Evolutionary conservation across 2,113 vertebrate species (phyloP).

Genomic region (Ophiodon elongatus): DNA sequence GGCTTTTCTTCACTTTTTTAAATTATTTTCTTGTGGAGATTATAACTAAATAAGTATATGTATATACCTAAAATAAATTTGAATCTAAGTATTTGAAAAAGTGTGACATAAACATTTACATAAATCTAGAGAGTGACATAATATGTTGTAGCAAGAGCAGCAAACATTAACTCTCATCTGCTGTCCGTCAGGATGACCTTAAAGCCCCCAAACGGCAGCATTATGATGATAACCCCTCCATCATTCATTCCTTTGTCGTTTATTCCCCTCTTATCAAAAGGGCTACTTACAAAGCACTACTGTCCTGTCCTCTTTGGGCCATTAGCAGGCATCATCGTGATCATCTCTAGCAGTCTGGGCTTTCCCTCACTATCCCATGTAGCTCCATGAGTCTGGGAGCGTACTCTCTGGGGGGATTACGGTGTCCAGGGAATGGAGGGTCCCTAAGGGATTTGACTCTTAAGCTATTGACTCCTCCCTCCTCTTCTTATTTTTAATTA

Average conservation of each 20-base stretch:
- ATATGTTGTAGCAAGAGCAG: background rate
- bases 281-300: conserved; percentile 38
- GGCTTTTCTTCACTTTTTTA: background rate
- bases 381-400: conserved; percentile 43
- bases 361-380: conserved; percentile 39
- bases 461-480: conserved; percentile 74
- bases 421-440: conserved; percentile 47
- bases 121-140: conserved; percentile 14
- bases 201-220: conserved; percentile 25
- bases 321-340: conserved; percentile 64
- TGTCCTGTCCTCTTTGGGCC: conserved; percentile 47
- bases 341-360: conserved; percentile 50
- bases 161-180: conserved; percentile 41
- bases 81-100: background rate
- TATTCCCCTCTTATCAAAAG: conserved; percentile 26
- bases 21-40: background rate
- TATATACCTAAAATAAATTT: background rate
- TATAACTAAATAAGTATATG: background rate
- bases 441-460: conserved; percentile 70
- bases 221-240: conserved; percentile 48
- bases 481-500: conserved; percentile 45
- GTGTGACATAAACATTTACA: background rate
- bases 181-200: conserved; percentile 30
- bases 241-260: conserved; percentile 26
- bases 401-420: conserved; percentile 66